Percentiles rank a stretch among this genome's conserved stretches.
These are phyloP conservation scores for Mionectes olivaceus DNA, from an alignment of 2,797 vertebrate genomes.

Conservation along the genomic window DNA sequence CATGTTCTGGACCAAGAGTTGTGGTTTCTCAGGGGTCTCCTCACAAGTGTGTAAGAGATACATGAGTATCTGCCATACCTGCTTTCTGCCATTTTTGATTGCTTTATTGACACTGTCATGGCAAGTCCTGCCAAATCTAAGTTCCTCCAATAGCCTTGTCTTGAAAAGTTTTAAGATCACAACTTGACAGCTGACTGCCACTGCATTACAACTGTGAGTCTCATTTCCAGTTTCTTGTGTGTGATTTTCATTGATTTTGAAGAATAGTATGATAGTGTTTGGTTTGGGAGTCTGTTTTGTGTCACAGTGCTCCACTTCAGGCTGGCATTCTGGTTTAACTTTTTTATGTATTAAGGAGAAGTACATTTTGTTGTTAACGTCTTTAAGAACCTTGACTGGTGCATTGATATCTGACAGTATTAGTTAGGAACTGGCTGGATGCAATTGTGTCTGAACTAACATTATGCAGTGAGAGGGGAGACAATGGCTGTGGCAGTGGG, in stretches of 20 bases:
- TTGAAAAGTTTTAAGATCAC: not conserved
- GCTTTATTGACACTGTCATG: not conserved
- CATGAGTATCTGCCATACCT: not conserved
- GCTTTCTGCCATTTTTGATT: not conserved
- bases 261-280: not conserved
- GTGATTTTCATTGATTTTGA: not conserved
- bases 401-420: not conserved
- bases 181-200: not conserved
- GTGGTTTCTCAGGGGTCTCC: not conserved
- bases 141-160: not conserved
- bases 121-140: not conserved
- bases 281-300: not conserved
- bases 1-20: not conserved
- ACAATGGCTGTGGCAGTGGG: not conserved
- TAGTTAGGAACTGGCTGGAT: not conserved
- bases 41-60: rapidly evolving
- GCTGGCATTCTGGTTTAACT: not conserved
- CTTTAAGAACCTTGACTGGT: not conserved
- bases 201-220: not conserved
- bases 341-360: not conserved
- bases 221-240: not conserved
- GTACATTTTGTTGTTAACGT: not conserved
- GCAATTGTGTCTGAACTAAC: not conserved
- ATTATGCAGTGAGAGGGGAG: not conserved
- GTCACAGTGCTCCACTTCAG: not conserved